A percentile compares a stretch with the other conserved stretches of the same genome.
Evolutionary conservation across 1,140 invertebrate genomes (phyloP).

Genomic region (Apocrypta bakeri): DNA sequence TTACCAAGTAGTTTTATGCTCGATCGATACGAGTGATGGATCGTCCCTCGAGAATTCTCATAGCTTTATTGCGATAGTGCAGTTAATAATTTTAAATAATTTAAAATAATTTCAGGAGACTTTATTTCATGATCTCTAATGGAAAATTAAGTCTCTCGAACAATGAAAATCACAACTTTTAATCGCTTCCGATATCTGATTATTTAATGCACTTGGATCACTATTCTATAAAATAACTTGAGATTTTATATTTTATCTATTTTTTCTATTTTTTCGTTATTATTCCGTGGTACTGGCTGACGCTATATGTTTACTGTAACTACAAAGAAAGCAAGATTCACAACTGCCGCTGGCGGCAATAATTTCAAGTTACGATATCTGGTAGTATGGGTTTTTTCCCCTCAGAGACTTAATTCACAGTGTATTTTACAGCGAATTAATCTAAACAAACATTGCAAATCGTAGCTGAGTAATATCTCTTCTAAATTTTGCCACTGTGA

Average conservation of each 20-base stretch:
- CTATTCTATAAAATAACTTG: too few species aligned
- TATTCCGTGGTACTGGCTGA: not conserved
- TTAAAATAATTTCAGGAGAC: not conserved
- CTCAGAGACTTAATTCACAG: not conserved
- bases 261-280: too few species aligned
- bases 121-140: too few species aligned
- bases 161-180: too few species aligned
- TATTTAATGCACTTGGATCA: too few species aligned
- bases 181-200: too few species aligned
- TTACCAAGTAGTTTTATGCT: not conserved
- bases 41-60: not conserved
- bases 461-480: too few species aligned
- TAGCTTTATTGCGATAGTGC: not conserved
- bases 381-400: not conserved
- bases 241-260: too few species aligned
- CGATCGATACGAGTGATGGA: slow-evolving; percentile 1
- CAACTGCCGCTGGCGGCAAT: not conserved
- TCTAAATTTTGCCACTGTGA: too few species aligned
- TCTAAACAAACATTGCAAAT: not conserved
- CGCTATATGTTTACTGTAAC: not conserved
- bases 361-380: not conserved
- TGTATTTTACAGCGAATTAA: not conserved
- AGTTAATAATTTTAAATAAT: not conserved
- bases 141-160: too few species aligned
- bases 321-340: not conserved